Evolutionary conservation across 2,113 vertebrate genomes (phyloP).

Genomic region (Cochlearius cochlearius): DNA sequence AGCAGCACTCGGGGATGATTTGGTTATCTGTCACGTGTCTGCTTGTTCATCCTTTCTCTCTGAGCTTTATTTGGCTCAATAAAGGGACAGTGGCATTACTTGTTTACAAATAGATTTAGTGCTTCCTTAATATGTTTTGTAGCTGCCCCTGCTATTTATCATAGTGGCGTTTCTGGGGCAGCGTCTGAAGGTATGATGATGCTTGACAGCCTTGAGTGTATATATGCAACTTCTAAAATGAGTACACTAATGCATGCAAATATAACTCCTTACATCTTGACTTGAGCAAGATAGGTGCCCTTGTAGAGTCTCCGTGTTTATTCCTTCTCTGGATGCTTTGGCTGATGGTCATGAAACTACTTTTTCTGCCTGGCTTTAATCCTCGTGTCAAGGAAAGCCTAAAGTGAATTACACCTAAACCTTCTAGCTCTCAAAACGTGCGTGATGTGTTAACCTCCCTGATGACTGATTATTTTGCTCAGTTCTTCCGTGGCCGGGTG

Average conservation of each 20-base stretch:
- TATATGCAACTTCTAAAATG: not conserved
- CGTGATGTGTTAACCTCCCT: not conserved
- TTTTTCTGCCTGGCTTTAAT: not conserved
- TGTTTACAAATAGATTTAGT: not conserved
- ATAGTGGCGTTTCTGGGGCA: accelerated
- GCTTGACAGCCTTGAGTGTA: not conserved
- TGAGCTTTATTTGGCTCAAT: not conserved
- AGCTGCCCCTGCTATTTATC: not conserved
- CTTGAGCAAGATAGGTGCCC: not conserved
- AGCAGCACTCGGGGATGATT: not conserved
- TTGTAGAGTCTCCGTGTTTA: not conserved
- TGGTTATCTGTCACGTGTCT: not conserved
- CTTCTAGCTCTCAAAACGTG: not conserved
- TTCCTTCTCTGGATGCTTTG: not conserved
- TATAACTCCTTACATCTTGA: not conserved
- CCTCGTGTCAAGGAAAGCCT: not conserved
- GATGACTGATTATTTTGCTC: not conserved
- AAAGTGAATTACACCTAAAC: not conserved
- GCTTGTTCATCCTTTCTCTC: not conserved
- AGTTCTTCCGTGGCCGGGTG: not conserved
- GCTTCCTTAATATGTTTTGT: not conserved
- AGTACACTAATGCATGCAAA: not conserved
- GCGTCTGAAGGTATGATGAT: not conserved
- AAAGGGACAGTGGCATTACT: not conserved
- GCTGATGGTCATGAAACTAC: not conserved